Conservation (phyloP, 2,113 vertebrate species). For the Python bivittatus region DNA sequence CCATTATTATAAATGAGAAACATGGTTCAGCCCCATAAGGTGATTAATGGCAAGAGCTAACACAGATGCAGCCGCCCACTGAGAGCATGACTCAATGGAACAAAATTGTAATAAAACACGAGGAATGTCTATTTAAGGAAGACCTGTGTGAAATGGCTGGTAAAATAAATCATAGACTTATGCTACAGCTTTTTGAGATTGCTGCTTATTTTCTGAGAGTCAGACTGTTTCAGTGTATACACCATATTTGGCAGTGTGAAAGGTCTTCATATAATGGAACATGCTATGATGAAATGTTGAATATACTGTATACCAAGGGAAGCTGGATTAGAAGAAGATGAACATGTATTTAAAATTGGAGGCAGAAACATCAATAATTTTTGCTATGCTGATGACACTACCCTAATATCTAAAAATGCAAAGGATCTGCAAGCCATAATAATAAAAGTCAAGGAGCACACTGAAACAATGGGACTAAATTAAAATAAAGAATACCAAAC, state of each 20-base stretch:
- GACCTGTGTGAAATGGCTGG: constrained; percentile 65
- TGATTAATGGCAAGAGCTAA: constrained; percentile 76
- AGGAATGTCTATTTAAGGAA: constrained; percentile 70
- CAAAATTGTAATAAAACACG: constrained; percentile 75
- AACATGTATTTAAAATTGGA: background rate
- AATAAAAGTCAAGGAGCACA: background rate
- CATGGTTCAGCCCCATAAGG: constrained; percentile 71
- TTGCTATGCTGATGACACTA: background rate
- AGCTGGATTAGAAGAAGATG: background rate
- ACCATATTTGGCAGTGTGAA: constrained; percentile 63
- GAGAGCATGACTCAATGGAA: constrained; percentile 78
- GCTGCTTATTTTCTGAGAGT: constrained; percentile 67
- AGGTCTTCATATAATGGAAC: constrained; percentile 45
- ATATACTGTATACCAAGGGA: background rate
- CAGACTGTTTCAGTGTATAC: constrained; percentile 46
- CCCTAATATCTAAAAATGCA: background rate
- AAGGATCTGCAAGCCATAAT: background rate
- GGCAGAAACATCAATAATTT: background rate
- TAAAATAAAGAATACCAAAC: background rate
- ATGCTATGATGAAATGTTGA: constrained; percentile 57
- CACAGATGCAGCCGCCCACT: constrained; percentile 62
- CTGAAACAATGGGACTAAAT: background rate
- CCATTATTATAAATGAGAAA: constrained; percentile 73
- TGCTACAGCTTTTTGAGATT: constrained; percentile 54
- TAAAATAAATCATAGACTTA: constrained; percentile 74